A percentile compares a stretch with the other conserved stretches of the same genome.
Evolutionary conservation across 2,113 vertebrate species (phyloP).

Genomic region (Ctenodactylus gundi): DNA sequence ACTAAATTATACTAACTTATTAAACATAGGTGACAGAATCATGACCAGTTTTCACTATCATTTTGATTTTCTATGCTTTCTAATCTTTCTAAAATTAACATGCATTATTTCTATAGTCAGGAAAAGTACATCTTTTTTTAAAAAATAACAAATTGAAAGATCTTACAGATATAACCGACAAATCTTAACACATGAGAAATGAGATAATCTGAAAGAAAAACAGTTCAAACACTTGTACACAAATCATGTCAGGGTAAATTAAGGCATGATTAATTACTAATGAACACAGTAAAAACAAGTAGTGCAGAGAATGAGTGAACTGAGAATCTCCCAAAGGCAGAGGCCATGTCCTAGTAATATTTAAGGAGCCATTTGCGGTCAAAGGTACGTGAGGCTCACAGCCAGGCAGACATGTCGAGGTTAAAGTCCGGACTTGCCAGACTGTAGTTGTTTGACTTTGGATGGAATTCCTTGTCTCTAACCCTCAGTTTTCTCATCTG

Average conservation of each 20-base stretch:
- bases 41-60: background rate
- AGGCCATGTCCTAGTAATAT: background rate
- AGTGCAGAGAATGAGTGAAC: background rate
- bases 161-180: slow-evolving; percentile 23
- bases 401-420: background rate
- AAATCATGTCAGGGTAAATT: background rate
- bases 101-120: slow-evolving; percentile 47
- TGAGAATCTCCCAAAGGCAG: background rate
- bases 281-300: background rate
- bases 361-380: background rate
- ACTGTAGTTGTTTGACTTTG: background rate
- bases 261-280: slow-evolving; percentile 2
- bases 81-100: slow-evolving; percentile 53
- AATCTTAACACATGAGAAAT: slow-evolving; percentile 3
- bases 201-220: slow-evolving; percentile 8
- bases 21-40: slow-evolving; percentile 7
- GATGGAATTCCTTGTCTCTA: background rate
- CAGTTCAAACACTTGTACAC: background rate
- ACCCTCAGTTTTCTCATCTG: background rate
- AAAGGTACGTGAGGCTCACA: background rate
- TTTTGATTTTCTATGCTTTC: slow-evolving; percentile 12
- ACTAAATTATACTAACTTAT: background rate
- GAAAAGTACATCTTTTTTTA: slow-evolving; percentile 29
- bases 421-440: background rate
- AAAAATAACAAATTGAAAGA: slow-evolving; percentile 29